phyloP scores from a whole-genome alignment of 2,797 vertebrate genomes.

The Danio choprae region DNA sequence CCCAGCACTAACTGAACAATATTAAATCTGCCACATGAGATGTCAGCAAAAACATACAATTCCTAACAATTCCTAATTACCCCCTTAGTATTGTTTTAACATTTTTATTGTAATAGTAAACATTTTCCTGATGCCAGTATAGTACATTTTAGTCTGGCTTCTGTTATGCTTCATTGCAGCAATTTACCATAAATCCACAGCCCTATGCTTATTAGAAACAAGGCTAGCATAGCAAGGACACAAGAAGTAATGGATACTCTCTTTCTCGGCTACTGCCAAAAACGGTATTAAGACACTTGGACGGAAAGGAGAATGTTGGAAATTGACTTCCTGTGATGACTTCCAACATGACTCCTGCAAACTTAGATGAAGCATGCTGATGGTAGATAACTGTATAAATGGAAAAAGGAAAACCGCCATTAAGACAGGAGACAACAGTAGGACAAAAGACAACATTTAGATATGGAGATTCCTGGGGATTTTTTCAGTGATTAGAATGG shows the following conservation, averaged over 20 bases:
- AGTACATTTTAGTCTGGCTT: background rate
- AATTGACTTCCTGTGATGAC: conserved; percentile 12
- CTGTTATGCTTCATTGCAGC: background rate
- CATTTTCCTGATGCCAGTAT: background rate
- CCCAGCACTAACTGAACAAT: too few relatives aligned
- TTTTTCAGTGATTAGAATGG: background rate
- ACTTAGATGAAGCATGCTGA: background rate
- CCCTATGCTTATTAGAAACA: background rate
- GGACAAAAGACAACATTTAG: background rate
- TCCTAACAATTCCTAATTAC: too few relatives aligned
- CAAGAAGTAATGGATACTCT: background rate
- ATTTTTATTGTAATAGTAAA: too few relatives aligned
- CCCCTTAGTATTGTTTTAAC: background rate
- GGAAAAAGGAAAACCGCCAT: background rate
- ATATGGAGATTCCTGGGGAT: background rate
- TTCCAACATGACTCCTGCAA: background rate
- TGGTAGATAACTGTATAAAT: background rate
- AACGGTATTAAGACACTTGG: background rate
- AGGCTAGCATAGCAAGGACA: background rate
- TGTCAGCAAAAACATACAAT: too few relatives aligned
- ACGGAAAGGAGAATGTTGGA: background rate
- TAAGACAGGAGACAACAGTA: background rate
- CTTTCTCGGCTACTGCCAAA: background rate
- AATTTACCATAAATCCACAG: background rate
- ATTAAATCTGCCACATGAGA: too few relatives aligned